phyloP scores from a whole-genome alignment of 1,140 invertebrate species.

The Ectropis grisescens region DNA sequence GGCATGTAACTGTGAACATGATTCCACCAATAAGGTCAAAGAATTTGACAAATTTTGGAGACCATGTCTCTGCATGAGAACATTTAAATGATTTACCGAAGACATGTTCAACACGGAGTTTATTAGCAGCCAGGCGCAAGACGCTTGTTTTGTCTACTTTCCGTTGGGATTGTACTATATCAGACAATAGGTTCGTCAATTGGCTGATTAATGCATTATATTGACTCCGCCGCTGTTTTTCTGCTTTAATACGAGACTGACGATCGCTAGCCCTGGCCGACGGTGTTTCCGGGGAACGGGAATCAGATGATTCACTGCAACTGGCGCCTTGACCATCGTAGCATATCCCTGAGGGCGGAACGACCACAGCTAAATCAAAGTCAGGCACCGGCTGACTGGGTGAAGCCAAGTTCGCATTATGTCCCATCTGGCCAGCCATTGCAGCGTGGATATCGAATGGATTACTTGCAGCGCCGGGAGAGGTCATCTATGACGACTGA shows the following conservation, averaged over 20 bases:
- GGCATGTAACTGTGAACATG: constrained; percentile 83
- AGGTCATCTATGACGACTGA: constrained; percentile 29
- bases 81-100: constrained; percentile 70
- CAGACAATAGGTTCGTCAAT: constrained; percentile 85
- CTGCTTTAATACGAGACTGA: constrained; percentile 85
- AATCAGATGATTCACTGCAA: constrained; percentile 49
- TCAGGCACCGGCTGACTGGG: constrained; percentile 4
- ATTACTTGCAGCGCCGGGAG: constrained; percentile 28
- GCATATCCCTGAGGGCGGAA: constrained; percentile 18
- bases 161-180: constrained; percentile 84
- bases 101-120: constrained; percentile 73
- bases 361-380: constrained; percentile 30
- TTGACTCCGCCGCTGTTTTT: constrained; percentile 91
- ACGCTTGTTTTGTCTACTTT: constrained; percentile 93
- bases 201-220: constrained; percentile 89
- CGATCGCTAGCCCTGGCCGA: constrained; percentile 71
- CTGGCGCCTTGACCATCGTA: constrained; percentile 28
- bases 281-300: constrained; percentile 45
- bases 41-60: constrained; percentile 59
- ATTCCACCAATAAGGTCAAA: constrained; percentile 78
- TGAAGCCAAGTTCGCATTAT: constrained; percentile 11
- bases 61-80: constrained; percentile 51
- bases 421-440: constrained; percentile 25
- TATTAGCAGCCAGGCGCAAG: constrained; percentile 85
- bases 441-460: constrained; percentile 26